phyloP scores from a whole-genome alignment of 2,113 vertebrate species.

The Malurus cyaneus region DNA sequence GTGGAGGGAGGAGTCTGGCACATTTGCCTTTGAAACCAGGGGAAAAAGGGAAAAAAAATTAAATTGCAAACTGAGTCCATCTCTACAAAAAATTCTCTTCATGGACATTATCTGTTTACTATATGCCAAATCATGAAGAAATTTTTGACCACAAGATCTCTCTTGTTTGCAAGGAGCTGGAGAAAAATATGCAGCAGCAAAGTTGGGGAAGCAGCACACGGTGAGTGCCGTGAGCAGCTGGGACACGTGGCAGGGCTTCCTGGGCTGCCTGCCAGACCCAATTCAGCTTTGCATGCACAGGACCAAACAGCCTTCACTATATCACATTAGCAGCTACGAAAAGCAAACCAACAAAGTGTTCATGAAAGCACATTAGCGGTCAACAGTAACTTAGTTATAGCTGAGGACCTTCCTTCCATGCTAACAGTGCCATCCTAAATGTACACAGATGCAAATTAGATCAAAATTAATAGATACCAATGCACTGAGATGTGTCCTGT shows the following conservation, averaged over 20 bases:
- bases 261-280: constrained; percentile 14
- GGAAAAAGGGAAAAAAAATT: not conserved
- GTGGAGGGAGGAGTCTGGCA: not conserved
- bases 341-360: not conserved
- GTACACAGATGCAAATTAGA: not conserved
- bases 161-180: not conserved
- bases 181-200: not conserved
- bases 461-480: not conserved
- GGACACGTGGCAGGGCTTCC: constrained; percentile 25
- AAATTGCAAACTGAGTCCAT: not conserved
- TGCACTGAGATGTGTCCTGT: not conserved
- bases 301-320: not conserved
- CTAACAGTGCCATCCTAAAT: not conserved
- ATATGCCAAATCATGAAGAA: not conserved
- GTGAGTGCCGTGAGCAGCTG: not conserved
- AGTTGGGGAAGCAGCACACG: not conserved
- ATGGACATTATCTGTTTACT: not conserved
- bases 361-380: not conserved
- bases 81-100: not conserved
- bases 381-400: not conserved
- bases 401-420: not conserved
- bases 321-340: constrained; percentile 43
- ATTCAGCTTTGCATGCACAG: constrained; percentile 8
- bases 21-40: not conserved
- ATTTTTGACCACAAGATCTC: not conserved